phyloP scores from a whole-genome alignment of 2,797 vertebrate species.

The Poeciliopsis turneri region DNA sequence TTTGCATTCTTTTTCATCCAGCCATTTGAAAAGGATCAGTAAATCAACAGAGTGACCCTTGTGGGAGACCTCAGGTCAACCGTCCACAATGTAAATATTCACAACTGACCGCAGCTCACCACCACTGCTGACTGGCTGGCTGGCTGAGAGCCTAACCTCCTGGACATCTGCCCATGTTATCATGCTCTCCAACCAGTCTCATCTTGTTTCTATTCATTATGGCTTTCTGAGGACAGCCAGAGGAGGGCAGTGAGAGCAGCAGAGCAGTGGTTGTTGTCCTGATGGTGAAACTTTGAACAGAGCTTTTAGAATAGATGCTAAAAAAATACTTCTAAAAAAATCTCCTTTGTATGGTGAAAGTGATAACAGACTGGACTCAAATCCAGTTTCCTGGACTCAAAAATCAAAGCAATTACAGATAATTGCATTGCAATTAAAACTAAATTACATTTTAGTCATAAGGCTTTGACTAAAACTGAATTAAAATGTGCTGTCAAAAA shows the following conservation, averaged over 20 bases:
- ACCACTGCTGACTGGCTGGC: conserved; percentile 61
- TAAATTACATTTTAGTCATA: not conserved
- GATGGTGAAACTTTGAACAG: conserved; percentile 37
- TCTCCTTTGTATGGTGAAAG: not conserved
- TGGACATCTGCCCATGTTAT: conserved; percentile 74
- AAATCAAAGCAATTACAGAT: not conserved
- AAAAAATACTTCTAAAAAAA: not conserved
- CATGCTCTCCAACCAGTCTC: conserved; percentile 60
- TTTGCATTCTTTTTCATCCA: not conserved
- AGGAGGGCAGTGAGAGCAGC: conserved; percentile 47
- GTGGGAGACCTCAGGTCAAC: conserved; percentile 64
- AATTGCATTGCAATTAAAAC: not conserved
- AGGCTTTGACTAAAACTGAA: not conserved
- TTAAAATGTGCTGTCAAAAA: not conserved
- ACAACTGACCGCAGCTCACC: conserved; percentile 67
- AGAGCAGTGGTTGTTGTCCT: conserved; percentile 52
- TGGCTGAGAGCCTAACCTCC: conserved; percentile 72
- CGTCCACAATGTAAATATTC: conserved; percentile 69
- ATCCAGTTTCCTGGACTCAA: not conserved
- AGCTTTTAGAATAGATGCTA: conserved; percentile 6
- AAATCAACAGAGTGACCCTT: conserved; percentile 64
- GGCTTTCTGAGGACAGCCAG: conserved; percentile 61
- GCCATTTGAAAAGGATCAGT: not conserved
- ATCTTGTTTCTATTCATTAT: conserved; percentile 70
- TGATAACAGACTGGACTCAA: not conserved